Evolutionary conservation across 2,113 vertebrate genomes (phyloP).

Genomic region (Ptilonorhynchus violaceus): DNA sequence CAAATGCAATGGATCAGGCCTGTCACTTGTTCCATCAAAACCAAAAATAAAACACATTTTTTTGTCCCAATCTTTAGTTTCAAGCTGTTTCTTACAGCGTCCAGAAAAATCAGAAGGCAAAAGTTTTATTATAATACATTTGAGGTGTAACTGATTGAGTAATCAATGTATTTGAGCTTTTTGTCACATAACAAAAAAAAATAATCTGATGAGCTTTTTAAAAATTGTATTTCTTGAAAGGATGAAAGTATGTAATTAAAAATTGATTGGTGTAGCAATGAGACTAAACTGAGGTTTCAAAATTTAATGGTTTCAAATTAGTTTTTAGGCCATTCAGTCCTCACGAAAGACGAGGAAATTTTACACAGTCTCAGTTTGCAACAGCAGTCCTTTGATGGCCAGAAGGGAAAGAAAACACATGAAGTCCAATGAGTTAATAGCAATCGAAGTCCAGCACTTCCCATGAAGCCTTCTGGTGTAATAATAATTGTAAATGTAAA

Average conservation of each 20-base stretch:
- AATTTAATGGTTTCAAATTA: neutral
- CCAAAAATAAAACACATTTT: neutral
- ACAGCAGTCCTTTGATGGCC: neutral
- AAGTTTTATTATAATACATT: neutral
- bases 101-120: neutral
- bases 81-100: neutral
- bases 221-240: neutral
- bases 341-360: neutral
- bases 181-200: neutral
- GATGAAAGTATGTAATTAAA: neutral
- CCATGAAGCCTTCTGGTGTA: neutral
- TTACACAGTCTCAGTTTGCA: neutral
- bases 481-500: neutral
- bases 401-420: neutral
- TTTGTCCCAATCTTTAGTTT: neutral
- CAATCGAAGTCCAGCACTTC: neutral
- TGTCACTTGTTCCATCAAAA: conserved; percentile 17
- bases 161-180: neutral
- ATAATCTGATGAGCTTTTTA: neutral
- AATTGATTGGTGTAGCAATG: neutral
- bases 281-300: neutral
- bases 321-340: neutral
- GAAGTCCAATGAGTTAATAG: neutral
- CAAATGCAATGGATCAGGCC: conserved; percentile 18
- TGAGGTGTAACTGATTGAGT: neutral